phyloP scores from a whole-genome alignment of 1,140 invertebrate species.

The Dendrolimus kikuchii region DNA sequence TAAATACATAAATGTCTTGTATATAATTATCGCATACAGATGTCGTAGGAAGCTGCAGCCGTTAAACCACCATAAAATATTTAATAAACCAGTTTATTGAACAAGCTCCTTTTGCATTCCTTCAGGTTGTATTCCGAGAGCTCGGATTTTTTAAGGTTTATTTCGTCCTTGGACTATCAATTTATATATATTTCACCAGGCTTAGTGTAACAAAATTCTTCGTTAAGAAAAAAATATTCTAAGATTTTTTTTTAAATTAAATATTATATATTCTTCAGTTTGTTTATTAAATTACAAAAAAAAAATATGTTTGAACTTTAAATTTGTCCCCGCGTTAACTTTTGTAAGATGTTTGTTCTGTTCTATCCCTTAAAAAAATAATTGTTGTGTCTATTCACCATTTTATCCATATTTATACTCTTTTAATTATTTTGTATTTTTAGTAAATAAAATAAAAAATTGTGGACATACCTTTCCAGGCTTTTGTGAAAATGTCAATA shows the following conservation, averaged over 20 bases:
- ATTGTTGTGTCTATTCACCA: too few species aligned
- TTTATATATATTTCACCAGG: too few species aligned
- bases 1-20: neutral
- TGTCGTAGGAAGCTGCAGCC: constrained; percentile 13
- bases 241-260: too few species aligned
- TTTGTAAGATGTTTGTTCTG: too few species aligned
- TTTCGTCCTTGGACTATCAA: neutral
- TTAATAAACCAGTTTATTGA: constrained; percentile 55
- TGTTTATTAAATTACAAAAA: too few species aligned
- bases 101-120: constrained; percentile 28
- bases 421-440: neutral
- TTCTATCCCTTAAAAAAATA: too few species aligned
- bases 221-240: too few species aligned
- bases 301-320: too few species aligned
- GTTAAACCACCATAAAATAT: constrained; percentile 43
- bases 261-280: too few species aligned
- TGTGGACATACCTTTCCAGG: constrained; percentile 27
- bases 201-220: too few species aligned
- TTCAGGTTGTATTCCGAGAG: constrained; percentile 3
- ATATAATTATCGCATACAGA: neutral
- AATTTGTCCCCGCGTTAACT: too few species aligned
- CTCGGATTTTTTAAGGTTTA: neutral
- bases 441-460: constrained; percentile 3
- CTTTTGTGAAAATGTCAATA: constrained; percentile 14
- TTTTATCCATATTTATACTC: too few species aligned